These are phyloP conservation scores for Halcyon badia DNA, from an alignment of 2,797 vertebrate genomes.

Conservation along the genomic window DNA sequence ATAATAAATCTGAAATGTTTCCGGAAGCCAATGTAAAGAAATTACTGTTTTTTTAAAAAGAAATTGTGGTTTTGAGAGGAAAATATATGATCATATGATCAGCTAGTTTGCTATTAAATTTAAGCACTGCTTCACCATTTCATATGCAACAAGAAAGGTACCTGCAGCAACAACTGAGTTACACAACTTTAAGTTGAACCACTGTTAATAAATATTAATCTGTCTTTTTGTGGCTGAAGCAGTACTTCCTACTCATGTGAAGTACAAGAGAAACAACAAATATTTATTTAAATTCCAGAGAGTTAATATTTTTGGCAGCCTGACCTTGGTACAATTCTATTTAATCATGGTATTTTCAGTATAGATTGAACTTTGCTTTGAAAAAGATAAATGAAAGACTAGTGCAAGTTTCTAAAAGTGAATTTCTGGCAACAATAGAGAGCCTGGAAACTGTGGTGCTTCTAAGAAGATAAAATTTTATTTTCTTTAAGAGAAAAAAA, in stretches of 20 bases:
- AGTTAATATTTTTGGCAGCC: neutral
- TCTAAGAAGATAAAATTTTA: neutral
- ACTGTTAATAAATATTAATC: neutral
- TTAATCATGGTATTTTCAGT: neutral
- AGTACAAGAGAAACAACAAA: neutral
- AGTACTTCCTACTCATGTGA: neutral
- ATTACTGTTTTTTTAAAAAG: constrained; percentile 25
- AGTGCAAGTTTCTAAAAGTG: neutral
- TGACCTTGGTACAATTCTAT: neutral
- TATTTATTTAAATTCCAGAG: neutral
- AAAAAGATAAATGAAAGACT: neutral
- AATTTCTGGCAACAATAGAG: neutral
- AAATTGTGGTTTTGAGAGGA: neutral
- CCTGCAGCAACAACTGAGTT: neutral
- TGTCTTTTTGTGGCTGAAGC: neutral
- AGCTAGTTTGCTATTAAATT: constrained; percentile 18
- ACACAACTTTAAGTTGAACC: neutral
- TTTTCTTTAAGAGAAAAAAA: neutral
- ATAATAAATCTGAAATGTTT: constrained; percentile 42
- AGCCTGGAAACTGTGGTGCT: neutral
- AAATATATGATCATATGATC: neutral
- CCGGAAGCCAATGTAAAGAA: constrained; percentile 50
- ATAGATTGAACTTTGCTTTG: neutral
- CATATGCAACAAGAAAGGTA: neutral
- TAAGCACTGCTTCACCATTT: neutral